These are phyloP conservation scores for Adelges cooleyi DNA, from an alignment of 1,140 invertebrate genomes.

Conservation along the genomic window DNA sequence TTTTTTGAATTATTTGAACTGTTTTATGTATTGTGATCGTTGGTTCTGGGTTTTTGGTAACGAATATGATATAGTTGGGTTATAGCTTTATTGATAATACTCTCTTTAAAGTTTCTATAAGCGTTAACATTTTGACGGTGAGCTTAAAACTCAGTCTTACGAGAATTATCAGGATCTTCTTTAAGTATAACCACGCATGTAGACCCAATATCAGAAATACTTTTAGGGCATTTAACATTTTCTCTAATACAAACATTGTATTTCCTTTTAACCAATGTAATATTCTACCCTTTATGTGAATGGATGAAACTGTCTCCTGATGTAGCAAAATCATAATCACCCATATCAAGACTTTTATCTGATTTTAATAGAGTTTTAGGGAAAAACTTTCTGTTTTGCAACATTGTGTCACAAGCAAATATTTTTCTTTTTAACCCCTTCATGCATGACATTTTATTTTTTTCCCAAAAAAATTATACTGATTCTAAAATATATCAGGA, in stretches of 20 bases:
- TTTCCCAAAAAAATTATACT: too few relatives aligned
- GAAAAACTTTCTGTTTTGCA: slow-evolving; percentile 27
- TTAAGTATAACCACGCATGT: too few relatives aligned
- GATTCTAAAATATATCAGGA: too few relatives aligned
- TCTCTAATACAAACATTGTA: slow-evolving; percentile 21
- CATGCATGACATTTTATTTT: too few relatives aligned
- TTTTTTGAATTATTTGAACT: background rate
- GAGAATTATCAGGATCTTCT: too few relatives aligned
- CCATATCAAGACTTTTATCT: background rate
- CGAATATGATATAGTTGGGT: too few relatives aligned
- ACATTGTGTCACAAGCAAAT: slow-evolving; percentile 32
- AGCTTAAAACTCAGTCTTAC: too few relatives aligned
- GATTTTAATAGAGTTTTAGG: background rate
- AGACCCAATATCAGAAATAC: slow-evolving; percentile 25
- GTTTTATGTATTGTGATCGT: background rate
- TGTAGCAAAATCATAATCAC: background rate
- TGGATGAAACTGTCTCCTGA: slow-evolving; percentile 3
- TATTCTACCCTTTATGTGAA: slow-evolving; percentile 22
- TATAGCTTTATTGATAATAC: too few relatives aligned
- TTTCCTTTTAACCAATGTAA: slow-evolving; percentile 29
- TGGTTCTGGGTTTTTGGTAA: background rate
- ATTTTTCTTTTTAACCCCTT: slow-evolving; percentile 18
- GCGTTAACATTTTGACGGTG: too few relatives aligned
- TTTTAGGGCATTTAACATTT: slow-evolving; percentile 25
- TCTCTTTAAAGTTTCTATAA: too few relatives aligned